phyloP scores from a whole-genome alignment of 2,113 vertebrate genomes.

The Oryzias woworae region DNA sequence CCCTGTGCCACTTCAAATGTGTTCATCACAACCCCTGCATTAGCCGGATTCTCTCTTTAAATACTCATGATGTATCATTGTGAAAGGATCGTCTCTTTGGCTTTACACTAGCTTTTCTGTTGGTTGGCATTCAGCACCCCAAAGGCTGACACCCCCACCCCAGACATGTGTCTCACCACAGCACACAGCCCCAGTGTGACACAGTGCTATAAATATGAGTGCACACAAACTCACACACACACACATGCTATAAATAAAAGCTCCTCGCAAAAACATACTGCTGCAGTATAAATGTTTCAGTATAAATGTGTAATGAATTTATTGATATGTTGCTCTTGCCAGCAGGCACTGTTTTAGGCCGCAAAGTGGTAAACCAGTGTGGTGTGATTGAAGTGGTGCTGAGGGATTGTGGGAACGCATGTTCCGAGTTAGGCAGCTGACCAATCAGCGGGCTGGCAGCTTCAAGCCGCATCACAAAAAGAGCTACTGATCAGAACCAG shows the following conservation, averaged over 20 bases:
- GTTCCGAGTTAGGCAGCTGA: slow-evolving; percentile 76
- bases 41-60: slow-evolving; percentile 28
- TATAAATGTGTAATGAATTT: slow-evolving; percentile 83
- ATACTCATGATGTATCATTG: slow-evolving; percentile 24
- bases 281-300: slow-evolving; percentile 78
- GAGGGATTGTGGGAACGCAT: slow-evolving; percentile 81
- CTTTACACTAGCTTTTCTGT: slow-evolving; percentile 64
- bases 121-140: slow-evolving; percentile 24
- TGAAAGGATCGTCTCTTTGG: slow-evolving; percentile 30
- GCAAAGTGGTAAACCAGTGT: slow-evolving; percentile 76
- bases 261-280: slow-evolving; percentile 68
- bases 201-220: slow-evolving; percentile 68
- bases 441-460: slow-evolving; percentile 74
- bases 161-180: slow-evolving; percentile 71
- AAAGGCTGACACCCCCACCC: slow-evolving; percentile 44
- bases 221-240: slow-evolving; percentile 48
- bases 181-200: slow-evolving; percentile 63
- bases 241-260: slow-evolving; percentile 69
- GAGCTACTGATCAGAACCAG: slow-evolving; percentile 78
- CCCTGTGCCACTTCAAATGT: too few species aligned
- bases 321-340: slow-evolving; percentile 80
- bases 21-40: slow-evolving; percentile 4
- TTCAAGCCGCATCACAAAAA: slow-evolving; percentile 76
- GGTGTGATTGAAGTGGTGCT: slow-evolving; percentile 80
- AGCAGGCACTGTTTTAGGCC: slow-evolving; percentile 71